phyloP scores from a whole-genome alignment of 53 echinoderm and acorn worm species.

The Luidia sarsii region DNA sequence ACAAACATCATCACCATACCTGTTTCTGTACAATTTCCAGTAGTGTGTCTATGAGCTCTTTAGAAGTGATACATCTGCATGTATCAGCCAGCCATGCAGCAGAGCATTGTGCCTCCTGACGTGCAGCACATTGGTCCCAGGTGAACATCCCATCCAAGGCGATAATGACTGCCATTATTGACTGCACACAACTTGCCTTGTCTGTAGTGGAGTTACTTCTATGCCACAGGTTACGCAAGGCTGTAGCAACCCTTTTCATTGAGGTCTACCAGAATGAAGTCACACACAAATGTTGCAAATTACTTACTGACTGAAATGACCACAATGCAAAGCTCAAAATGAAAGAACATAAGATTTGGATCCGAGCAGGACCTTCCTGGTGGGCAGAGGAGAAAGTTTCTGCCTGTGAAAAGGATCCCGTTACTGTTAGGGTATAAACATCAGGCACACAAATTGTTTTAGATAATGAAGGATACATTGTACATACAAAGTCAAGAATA shows the following conservation, averaged over 20 bases:
- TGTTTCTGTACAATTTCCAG: constrained; percentile 43
- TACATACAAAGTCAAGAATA: too few relatives aligned
- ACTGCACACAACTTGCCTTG: constrained; percentile 28
- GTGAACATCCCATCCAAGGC: constrained; percentile 41
- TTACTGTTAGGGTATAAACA: too few relatives aligned
- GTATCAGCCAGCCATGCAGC: constrained; percentile 22
- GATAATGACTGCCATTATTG: constrained; percentile 10
- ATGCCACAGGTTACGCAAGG: constrained; percentile 25
- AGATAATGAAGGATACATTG: too few relatives aligned
- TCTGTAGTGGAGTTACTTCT: constrained; percentile 4
- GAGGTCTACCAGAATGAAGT: constrained; percentile 18
- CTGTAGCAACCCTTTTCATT: constrained; percentile 32
- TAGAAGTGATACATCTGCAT: constrained; percentile 8
- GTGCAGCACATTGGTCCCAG: constrained; percentile 31
- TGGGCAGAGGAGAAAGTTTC: too few relatives aligned
- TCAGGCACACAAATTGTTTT: too few relatives aligned
- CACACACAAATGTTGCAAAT: too few relatives aligned
- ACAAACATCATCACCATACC: too few relatives aligned
- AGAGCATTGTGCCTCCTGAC: constrained; percentile 2
- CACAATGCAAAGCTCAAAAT: too few relatives aligned
- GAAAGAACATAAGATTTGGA: too few relatives aligned
- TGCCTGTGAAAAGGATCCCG: too few relatives aligned
- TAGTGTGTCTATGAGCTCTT: constrained; percentile 33
- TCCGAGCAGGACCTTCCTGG: too few relatives aligned
- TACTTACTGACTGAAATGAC: too few relatives aligned